Base-by-base conservation (phyloP, 2,888 invertebrate species). In the Amiota mariae region DNA sequence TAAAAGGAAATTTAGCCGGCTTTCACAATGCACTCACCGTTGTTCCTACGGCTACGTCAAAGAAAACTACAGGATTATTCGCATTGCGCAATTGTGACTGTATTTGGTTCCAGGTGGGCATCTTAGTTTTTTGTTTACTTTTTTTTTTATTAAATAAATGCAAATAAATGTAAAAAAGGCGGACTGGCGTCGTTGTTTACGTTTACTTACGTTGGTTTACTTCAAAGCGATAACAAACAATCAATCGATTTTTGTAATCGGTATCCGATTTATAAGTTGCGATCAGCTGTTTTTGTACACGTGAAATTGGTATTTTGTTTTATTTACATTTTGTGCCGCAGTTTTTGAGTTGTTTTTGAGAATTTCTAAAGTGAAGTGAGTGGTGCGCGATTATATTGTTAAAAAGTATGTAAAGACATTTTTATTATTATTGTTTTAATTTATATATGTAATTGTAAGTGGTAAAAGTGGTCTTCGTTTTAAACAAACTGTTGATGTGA, bases 21-120 rank as follows among this genome's bases (percentile, higher is more conserved):
- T 15, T 1, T 57, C 4, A 48, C 15, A 24, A 36, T 1, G 2
- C 15, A 85, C 91, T 90, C 91, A 97, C 97, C 85, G 97, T 97
- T 68, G 96, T 96, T 79, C 99, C 99, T 20, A 99, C 98, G 13
- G 96, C 95, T 57, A 99, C 93, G 91, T 99, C 99, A 87, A 99
- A 97, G 90, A 99, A 99, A 11, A 99, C 99, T 12, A 99, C 97
- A 0, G 99, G 99, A 90, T 99, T 99, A 85, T 96, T 97, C 36
- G 97, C 95, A 89, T 97, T 95, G 79, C 96, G 92, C 70, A 98
- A 90, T 88, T 97, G 97, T 24, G 95, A 92, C 88, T 97, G 97
- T 87, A 97, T 96, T 92, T 97, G 97, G 91, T 95, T 96, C 97
- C 97, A 97, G 78, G 96, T 96, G 13, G 97, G 97, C 97, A 97